phyloP scores from a whole-genome alignment of 2,888 invertebrate genomes.

The Lamellibrachia satsuma region DNA sequence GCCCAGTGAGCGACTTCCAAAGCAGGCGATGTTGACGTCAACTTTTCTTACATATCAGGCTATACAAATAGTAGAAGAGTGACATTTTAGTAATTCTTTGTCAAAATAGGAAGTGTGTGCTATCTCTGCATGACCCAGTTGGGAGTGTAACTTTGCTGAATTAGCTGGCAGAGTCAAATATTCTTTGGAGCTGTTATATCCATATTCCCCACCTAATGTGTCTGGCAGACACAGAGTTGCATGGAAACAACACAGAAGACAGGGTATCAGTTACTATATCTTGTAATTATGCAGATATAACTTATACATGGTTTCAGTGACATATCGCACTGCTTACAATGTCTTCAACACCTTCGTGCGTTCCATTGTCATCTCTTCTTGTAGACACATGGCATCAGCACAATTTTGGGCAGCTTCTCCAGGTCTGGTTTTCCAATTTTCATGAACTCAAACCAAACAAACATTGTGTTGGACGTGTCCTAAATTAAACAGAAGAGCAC shows the following conservation, averaged over 20 bases:
- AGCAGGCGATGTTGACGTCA: no score
- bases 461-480: constrained; percentile 60
- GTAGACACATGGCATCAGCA: constrained; percentile 61
- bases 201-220: background rate
- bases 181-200: no score
- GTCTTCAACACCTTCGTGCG: background rate
- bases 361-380: constrained; percentile 55
- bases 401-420: constrained; percentile 44
- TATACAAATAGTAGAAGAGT: no score
- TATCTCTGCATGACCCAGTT: no score
- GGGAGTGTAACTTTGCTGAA: no score
- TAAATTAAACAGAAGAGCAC: constrained; percentile 40
- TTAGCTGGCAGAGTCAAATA: no score
- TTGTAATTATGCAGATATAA: no score
- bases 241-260: background rate
- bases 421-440: constrained; percentile 45
- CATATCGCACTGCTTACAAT: background rate
- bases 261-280: background rate
- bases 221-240: background rate
- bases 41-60: no score
- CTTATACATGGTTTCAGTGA: background rate
- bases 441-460: constrained; percentile 60
- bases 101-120: no score
- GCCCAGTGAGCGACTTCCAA: no score
- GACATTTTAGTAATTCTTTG: no score